Conservation (phyloP, 2,113 vertebrate species). For the Strix aluco region DNA sequence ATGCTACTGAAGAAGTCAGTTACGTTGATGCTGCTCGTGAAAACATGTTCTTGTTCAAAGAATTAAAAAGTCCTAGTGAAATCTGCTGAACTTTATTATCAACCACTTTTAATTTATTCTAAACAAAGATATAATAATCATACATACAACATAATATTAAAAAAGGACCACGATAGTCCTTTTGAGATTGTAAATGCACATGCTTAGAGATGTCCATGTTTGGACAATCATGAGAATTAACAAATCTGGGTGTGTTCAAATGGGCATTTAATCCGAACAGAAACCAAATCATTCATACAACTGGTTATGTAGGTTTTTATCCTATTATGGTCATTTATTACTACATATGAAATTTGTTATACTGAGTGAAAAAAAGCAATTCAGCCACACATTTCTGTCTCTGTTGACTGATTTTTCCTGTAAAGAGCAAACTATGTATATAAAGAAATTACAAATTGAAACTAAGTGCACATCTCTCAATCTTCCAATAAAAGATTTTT, state of each 20-base stretch:
- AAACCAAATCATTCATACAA: background rate
- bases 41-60: background rate
- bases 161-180: background rate
- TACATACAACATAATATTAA: background rate
- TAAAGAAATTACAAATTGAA: conserved; percentile 15
- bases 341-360: background rate
- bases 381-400: background rate
- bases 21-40: background rate
- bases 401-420: background rate
- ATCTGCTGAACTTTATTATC: background rate
- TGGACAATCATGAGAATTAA: background rate
- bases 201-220: background rate
- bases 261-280: background rate
- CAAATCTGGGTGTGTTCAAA: background rate
- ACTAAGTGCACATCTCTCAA: background rate
- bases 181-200: background rate
- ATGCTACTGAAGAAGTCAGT: background rate
- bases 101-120: background rate
- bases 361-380: background rate
- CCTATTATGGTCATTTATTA: background rate
- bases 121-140: background rate
- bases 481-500: conserved; percentile 43
- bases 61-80: background rate
- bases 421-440: background rate
- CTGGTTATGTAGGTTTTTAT: background rate